phyloP scores from a whole-genome alignment of 23 tunicate species.

The Trididemnum miniatum region DNA sequence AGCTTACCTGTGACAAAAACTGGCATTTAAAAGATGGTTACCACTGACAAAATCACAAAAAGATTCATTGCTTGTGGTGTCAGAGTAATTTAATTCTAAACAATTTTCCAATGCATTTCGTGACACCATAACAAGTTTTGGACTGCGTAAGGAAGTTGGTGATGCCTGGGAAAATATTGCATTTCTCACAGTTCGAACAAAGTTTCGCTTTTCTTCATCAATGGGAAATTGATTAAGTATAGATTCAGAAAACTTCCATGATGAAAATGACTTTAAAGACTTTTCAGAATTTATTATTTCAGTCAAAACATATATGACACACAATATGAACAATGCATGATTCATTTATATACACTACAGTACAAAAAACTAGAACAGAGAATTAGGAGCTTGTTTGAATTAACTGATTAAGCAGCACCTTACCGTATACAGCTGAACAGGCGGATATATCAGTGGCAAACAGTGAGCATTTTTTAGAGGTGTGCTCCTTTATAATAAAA shows the following conservation, averaged over 20 bases:
- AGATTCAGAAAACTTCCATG: conserved; percentile 29
- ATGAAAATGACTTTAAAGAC: conserved; percentile 1
- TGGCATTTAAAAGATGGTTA: conserved; percentile 22
- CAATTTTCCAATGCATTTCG: conserved; percentile 39
- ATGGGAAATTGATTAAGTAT: conserved; percentile 25
- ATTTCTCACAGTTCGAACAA: conserved; percentile 41
- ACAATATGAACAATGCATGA: no score
- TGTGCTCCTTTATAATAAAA: no score
- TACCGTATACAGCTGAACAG: no score
- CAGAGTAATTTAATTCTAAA: conserved; percentile 26
- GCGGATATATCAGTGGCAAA: no score
- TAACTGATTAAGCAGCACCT: no score
- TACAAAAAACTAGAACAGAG: no score
- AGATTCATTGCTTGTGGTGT: not conserved
- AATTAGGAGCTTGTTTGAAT: no score
- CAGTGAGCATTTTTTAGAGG: no score
- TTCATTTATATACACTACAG: no score
- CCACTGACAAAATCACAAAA: conserved; percentile 53
- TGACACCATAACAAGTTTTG: conserved; percentile 30
- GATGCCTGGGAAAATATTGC: conserved; percentile 48
- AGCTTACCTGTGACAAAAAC: conserved; percentile 56
- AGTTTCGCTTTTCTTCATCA: conserved; percentile 42
- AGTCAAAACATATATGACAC: no score
- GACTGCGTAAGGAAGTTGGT: conserved; percentile 51
- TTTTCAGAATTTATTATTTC: not conserved